Evolutionary conservation across 2,113 vertebrate genomes (phyloP).

Genomic region (Hyperopisus bebe): DNA sequence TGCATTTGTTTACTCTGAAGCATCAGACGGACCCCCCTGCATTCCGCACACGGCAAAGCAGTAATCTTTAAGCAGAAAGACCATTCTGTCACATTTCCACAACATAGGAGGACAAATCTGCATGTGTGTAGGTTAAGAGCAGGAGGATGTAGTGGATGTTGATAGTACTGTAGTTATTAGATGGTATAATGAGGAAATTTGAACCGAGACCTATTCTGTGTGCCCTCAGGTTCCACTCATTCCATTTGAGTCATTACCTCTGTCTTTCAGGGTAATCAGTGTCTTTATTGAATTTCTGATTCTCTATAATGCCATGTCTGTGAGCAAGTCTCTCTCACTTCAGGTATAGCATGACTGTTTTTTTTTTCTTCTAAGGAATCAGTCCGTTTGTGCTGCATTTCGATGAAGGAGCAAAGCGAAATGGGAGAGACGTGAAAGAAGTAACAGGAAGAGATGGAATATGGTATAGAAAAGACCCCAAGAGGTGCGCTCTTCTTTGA

Average conservation of each 20-base stretch:
- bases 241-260: constrained; percentile 7
- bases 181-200: background rate
- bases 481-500: background rate
- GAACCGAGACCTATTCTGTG: background rate
- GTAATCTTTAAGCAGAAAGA: background rate
- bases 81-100: background rate
- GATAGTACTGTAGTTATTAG: background rate
- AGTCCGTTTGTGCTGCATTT: background rate
- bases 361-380: background rate
- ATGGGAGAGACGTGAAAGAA: background rate
- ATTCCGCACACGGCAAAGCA: background rate
- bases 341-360: background rate
- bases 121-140: background rate
- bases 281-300: background rate
- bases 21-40: background rate
- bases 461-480: background rate
- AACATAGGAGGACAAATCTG: background rate
- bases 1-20: background rate
- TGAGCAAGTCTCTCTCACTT: background rate
- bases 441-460: background rate
- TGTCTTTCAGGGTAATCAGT: constrained; percentile 4
- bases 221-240: background rate
- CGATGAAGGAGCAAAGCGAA: background rate
- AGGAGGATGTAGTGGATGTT: background rate
- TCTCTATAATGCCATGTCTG: background rate